Evolutionary conservation across 2,888 invertebrate species (phyloP).

Genomic region (Heteromyza rotundicornis): DNA sequence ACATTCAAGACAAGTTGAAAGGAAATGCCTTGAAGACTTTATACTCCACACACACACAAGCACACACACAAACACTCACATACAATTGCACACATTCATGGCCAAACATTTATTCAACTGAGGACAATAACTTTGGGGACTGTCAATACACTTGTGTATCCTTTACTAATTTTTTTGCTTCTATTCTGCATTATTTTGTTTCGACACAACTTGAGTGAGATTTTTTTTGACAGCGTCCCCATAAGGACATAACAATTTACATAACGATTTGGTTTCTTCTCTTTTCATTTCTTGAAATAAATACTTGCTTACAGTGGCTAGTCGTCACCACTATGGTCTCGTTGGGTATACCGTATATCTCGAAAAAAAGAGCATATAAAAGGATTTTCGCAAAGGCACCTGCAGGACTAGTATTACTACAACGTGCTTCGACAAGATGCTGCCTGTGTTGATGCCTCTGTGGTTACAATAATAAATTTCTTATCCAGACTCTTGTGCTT

Average conservation of each 20-base stretch:
- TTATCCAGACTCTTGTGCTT: neutral
- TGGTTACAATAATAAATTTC: neutral
- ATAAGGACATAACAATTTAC: slow-evolving; percentile 38
- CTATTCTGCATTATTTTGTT: neutral
- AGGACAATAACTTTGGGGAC: neutral
- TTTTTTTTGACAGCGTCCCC: neutral
- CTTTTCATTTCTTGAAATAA: slow-evolving; percentile 28
- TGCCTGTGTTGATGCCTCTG: neutral
- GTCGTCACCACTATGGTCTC: too few relatives aligned
- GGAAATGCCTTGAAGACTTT: slow-evolving; percentile 46
- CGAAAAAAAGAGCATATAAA: slow-evolving; percentile 20
- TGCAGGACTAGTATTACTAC: neutral
- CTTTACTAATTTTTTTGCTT: neutral
- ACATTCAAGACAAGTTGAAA: slow-evolving; percentile 35
- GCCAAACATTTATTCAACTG: too few relatives aligned
- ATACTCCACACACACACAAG: slow-evolving; percentile 12
- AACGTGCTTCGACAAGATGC: neutral
- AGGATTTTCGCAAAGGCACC: neutral
- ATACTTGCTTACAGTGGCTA: too few relatives aligned
- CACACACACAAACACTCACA: too few relatives aligned
- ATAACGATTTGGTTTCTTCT: slow-evolving; percentile 38
- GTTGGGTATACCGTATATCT: too few relatives aligned
- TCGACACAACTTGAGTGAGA: neutral
- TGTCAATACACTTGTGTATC: neutral
- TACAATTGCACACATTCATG: too few relatives aligned